These are phyloP conservation scores for Parascotia fuliginaria DNA, from an alignment of 2,888 invertebrate species.

Conservation along the genomic window DNA sequence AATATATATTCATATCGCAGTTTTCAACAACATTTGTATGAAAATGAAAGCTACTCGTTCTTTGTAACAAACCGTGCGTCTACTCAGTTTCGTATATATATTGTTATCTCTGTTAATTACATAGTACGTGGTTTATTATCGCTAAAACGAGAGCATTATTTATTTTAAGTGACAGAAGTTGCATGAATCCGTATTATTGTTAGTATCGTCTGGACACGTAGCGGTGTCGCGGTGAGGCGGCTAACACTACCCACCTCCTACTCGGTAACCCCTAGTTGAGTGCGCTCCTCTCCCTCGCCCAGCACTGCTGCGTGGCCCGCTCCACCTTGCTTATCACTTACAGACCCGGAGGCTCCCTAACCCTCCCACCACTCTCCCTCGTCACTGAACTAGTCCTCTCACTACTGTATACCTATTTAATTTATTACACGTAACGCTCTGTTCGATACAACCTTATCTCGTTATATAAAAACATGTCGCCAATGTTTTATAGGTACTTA, in stretches of 20 bases:
- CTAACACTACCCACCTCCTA: slow-evolving; percentile 24
- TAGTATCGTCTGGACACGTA: neutral
- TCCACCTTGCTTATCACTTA: slow-evolving; percentile 50
- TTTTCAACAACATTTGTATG: neutral
- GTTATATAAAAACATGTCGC: slow-evolving; percentile 8
- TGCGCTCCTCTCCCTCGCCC: slow-evolving; percentile 17
- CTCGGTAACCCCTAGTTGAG: no score
- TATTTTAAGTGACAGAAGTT: slow-evolving; percentile 2
- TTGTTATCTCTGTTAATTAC: neutral
- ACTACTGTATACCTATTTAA: slow-evolving; percentile 44
- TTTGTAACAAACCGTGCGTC: no score
- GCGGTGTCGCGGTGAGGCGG: neutral
- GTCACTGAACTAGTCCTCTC: slow-evolving; percentile 37
- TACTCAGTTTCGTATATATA: neutral
- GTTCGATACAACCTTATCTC: slow-evolving; percentile 39
- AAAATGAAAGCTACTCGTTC: neutral
- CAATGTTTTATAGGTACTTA: no score
- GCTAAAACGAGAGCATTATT: neutral
- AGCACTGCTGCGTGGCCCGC: slow-evolving; percentile 12
- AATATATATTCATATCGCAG: neutral
- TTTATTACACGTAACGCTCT: slow-evolving; percentile 49
- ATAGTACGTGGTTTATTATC: neutral
- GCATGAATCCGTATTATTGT: neutral
- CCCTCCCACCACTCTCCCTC: slow-evolving; percentile 35
- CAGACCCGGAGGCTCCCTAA: slow-evolving; percentile 50